Evolutionary conservation across 2,113 vertebrate species (phyloP).

Genomic region (Balaeniceps rex): DNA sequence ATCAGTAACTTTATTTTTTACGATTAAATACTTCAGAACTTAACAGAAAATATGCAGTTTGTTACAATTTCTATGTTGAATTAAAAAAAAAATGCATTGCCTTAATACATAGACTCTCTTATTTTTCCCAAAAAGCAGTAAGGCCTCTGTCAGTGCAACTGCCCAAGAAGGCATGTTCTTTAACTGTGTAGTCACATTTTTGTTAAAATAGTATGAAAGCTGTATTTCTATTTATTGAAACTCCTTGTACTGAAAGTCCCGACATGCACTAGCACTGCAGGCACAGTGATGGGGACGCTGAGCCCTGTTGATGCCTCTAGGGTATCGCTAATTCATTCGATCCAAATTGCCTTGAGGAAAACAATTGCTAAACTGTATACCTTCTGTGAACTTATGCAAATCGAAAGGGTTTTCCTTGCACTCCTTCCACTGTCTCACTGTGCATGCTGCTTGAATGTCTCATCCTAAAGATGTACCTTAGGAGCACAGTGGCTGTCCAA

Average conservation of each 20-base stretch:
- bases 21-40: neutral
- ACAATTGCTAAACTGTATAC: neutral
- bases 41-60: neutral
- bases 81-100: constrained; percentile 1
- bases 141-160: neutral
- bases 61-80: neutral
- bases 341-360: neutral
- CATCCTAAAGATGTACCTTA: neutral
- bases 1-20: constrained; percentile 30
- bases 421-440: neutral
- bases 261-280: neutral
- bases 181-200: neutral
- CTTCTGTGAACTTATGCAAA: neutral
- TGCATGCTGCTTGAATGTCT: constrained; percentile 37
- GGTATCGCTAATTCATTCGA: neutral
- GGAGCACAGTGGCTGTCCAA: neutral
- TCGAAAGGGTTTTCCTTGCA: neutral
- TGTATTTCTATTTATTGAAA: neutral
- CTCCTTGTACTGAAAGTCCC: neutral
- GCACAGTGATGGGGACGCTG: neutral
- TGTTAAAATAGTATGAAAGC: neutral
- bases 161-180: neutral
- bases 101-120: constrained; percentile 26
- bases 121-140: neutral
- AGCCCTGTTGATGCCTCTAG: neutral